Evolutionary conservation across 2,888 invertebrate genomes (phyloP), one percentile per base, ranked within the genome.

Genomic region (Pycnomerus fuliginosus): DNA sequence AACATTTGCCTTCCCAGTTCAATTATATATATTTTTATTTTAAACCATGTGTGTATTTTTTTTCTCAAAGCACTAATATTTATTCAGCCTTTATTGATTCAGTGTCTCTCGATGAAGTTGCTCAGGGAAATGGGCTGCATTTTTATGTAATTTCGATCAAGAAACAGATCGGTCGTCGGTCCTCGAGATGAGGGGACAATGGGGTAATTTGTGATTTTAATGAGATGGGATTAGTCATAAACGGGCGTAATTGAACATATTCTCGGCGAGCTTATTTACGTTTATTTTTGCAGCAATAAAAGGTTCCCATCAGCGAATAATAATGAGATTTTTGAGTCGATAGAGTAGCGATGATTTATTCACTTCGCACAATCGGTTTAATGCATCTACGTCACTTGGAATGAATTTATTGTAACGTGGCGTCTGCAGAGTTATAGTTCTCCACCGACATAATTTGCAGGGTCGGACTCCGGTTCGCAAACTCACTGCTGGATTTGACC

Each of bases 11-110:
- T 67, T 64, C 66, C 61, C 60, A 62, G 64, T 68, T 68, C 68
- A 68, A 69, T 69, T 69, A 69, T 67, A 69, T 67, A 66, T 68
- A 67, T 68, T 65, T 67, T 67, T 65, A 61, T 67, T 66, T 62
- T 62, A 61, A 63, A 67, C 60, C 58, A 49, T 60, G 56, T 58
- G 60, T 58, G 61, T 63, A 56, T 64, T 62, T 61, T n/a, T n/a
- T 63, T 67, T 62, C 63, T 63, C 60, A 58, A 58, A 58, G 57
- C 49, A 61, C 62, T 55, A 64, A 63, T 67, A 64, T 68, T 68
- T 68, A 57, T 66, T 62, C 62, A 66, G 64, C 60, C 58, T 63
- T 57, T 67, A 61, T 67, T 66, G 65, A 60, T 62, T 65, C 59
- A 60, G 62, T 60, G 61, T 62, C 52, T 52, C 52, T 51, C 53